Evolutionary conservation across 2,113 vertebrate genomes (phyloP).

Genomic region (Semnopithecus entellus): DNA sequence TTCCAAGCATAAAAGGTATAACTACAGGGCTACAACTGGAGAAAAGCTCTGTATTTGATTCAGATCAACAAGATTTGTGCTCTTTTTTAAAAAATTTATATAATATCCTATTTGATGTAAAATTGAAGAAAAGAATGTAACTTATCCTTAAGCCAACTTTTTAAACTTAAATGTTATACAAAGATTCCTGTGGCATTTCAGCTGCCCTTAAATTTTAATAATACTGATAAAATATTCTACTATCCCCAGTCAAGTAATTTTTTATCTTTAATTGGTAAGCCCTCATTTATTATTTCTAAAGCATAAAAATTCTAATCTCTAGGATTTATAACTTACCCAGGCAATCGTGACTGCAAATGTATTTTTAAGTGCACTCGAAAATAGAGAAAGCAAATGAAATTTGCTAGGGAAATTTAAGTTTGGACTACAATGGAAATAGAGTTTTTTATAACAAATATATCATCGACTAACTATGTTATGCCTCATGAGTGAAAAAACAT

Average conservation of each 20-base stretch:
- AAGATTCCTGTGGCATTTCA: constrained; percentile 76
- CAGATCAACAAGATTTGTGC: background rate
- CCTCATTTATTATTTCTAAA: constrained; percentile 82
- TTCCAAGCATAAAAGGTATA: constrained; percentile 14
- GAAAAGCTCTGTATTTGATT: background rate
- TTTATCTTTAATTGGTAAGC: constrained; percentile 81
- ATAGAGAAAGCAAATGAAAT: constrained; percentile 56
- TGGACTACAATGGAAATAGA: constrained; percentile 39
- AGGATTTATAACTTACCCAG: constrained; percentile 79
- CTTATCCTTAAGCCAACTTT: constrained; percentile 70
- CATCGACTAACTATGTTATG: constrained; percentile 59
- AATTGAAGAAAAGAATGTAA: constrained; percentile 66
- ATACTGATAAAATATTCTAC: constrained; percentile 78
- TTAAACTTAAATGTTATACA: constrained; percentile 72
- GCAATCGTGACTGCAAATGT: constrained; percentile 72
- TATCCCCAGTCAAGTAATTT: constrained; percentile 72
- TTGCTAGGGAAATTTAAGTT: constrained; percentile 49
- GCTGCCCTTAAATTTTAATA: constrained; percentile 80
- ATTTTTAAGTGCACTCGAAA: constrained; percentile 73
- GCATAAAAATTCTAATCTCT: constrained; percentile 80
- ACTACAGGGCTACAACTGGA: background rate
- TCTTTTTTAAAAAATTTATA: constrained; percentile 32
- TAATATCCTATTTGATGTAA: constrained; percentile 67
- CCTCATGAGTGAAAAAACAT: constrained; percentile 53
- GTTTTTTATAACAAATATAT: constrained; percentile 66